A percentile compares a stretch with the other conserved stretches of the same genome.
Evolutionary conservation across 2,797 vertebrate genomes (phyloP).

Genomic region (Falco cherrug): DNA sequence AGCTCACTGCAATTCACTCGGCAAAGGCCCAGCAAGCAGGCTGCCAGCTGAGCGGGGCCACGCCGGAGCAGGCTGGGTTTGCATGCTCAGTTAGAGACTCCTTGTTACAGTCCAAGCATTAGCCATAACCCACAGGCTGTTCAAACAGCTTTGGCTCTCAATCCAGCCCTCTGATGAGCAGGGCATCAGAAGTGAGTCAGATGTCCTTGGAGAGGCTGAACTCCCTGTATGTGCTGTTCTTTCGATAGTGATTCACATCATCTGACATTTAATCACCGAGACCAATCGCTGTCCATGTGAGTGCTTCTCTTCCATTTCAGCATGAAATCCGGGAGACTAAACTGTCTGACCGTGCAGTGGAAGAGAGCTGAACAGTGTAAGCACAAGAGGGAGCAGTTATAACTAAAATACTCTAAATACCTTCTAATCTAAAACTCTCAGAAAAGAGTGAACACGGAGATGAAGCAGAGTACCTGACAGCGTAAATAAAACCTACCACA

Average conservation of each 20-base stretch:
- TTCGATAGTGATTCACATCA: slow-evolving; percentile 39
- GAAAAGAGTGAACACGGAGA: neutral
- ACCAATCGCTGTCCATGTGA: slow-evolving; percentile 3
- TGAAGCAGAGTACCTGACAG: neutral
- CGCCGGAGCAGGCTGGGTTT: neutral
- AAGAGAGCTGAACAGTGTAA: neutral
- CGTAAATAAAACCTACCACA: neutral
- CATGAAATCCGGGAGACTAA: neutral
- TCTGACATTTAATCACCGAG: slow-evolving; percentile 41
- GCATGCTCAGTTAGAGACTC: slow-evolving; percentile 17
- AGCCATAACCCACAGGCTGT: slow-evolving; percentile 3
- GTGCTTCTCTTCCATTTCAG: neutral
- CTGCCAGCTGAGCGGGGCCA: slow-evolving; percentile 25
- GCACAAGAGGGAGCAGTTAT: slow-evolving; percentile 3
- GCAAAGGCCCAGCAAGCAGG: neutral
- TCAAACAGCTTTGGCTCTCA: slow-evolving; percentile 1
- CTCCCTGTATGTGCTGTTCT: neutral
- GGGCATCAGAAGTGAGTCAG: slow-evolving; percentile 46
- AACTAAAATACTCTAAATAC: neutral
- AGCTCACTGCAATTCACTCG: neutral
- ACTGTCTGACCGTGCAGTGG: neutral
- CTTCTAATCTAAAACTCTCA: neutral
- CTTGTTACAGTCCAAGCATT: neutral
- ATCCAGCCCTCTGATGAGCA: slow-evolving; percentile 1
- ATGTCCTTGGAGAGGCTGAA: slow-evolving; percentile 38